phyloP scores from a whole-genome alignment of 2,113 vertebrate species.

The Agelaius phoeniceus region DNA sequence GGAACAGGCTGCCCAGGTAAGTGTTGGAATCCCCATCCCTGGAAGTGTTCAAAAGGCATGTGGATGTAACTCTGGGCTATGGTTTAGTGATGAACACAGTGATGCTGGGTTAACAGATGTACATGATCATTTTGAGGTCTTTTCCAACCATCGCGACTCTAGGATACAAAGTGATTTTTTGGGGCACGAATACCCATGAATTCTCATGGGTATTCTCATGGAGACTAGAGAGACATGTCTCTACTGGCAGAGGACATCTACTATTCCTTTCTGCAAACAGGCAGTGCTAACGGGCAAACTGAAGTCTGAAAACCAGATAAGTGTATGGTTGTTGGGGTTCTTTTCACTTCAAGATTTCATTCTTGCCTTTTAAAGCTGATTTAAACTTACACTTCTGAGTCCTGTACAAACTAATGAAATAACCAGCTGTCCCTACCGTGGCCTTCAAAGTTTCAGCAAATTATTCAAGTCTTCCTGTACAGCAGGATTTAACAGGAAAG shows the following conservation, averaged over 20 bases:
- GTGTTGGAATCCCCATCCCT: background rate
- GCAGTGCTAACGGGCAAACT: background rate
- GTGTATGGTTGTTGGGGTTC: background rate
- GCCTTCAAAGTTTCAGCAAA: background rate
- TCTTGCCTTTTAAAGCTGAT: background rate
- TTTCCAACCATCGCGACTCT: background rate
- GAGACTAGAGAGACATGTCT: background rate
- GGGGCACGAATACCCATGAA: background rate
- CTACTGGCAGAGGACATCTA: background rate
- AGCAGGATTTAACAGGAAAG: background rate
- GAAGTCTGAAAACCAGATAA: background rate
- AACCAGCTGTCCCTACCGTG: background rate
- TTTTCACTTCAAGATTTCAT: background rate
- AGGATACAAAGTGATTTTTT: background rate
- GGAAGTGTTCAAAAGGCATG: background rate
- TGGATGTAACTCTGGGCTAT: background rate
- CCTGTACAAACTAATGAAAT: background rate
- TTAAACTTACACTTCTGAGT: background rate
- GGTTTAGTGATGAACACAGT: background rate
- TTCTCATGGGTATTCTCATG: background rate
- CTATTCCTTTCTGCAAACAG: background rate
- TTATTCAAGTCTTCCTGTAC: background rate
- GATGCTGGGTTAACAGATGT: fast-evolving
- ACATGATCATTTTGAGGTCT: background rate
- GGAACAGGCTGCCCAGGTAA: background rate